Evolutionary conservation across 2,113 vertebrate genomes (phyloP).

Genomic region (Lanius ludovicianus): DNA sequence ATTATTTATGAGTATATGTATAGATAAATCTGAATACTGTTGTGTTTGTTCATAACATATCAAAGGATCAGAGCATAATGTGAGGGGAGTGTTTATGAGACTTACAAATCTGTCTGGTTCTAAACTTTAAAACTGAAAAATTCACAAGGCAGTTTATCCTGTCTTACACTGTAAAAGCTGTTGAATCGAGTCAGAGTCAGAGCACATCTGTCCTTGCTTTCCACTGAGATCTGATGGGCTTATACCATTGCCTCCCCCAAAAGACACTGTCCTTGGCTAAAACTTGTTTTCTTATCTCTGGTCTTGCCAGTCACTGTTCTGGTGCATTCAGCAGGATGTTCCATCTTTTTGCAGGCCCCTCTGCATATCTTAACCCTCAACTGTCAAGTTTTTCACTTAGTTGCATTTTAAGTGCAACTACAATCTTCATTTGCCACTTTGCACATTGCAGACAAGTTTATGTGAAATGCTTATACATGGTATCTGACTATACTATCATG

Average conservation of each 20-base stretch:
- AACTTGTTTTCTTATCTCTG: neutral
- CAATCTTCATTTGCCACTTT: neutral
- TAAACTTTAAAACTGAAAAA: neutral
- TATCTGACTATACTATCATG: neutral
- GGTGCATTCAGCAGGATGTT: neutral
- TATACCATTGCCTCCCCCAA: fast-evolving
- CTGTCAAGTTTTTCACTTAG: neutral
- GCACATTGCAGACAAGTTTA: fast-evolving
- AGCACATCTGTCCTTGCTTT: neutral
- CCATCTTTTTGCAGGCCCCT: neutral
- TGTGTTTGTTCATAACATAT: neutral
- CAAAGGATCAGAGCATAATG: neutral
- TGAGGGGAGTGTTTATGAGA: neutral
- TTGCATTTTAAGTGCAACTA: neutral
- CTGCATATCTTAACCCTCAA: neutral
- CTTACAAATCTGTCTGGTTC: neutral
- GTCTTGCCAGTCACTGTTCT: neutral
- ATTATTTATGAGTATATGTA: neutral
- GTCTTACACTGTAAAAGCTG: neutral
- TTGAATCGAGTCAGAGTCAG: neutral
- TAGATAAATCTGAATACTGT: neutral
- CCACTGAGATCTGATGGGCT: neutral
- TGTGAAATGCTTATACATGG: neutral
- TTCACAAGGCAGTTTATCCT: neutral
- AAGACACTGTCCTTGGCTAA: neutral